phyloP scores from a whole-genome alignment of 37 sponge, comb jelly and placozoan genomes.

The Agelas oroides region DNA sequence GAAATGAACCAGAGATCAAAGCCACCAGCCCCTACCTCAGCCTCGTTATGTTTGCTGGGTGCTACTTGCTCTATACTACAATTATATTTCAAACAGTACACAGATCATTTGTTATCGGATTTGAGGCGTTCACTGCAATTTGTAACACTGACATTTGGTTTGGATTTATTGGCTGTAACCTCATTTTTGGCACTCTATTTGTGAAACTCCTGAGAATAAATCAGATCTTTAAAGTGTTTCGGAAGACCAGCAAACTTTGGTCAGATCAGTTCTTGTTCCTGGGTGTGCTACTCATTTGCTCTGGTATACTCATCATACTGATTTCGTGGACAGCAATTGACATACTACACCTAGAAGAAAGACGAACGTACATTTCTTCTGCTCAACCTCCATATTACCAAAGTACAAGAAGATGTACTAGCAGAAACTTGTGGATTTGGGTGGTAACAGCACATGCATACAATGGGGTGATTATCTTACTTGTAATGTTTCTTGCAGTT shows the following conservation, averaged over 20 bases:
- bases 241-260: conserved; percentile 25
- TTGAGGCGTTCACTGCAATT: background rate
- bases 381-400: background rate
- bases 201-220: conserved; percentile 23
- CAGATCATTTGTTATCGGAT: background rate
- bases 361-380: background rate
- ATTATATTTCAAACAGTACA: background rate
- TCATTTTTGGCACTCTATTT: conserved; percentile 38
- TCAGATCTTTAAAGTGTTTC: conserved; percentile 13
- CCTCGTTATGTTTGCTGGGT: conserved; percentile 41
- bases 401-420: background rate
- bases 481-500: conserved; percentile 31
- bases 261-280: conserved; percentile 18
- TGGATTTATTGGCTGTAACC: conserved; percentile 17
- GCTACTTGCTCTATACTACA: conserved; percentile 31
- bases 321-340: conserved; percentile 28
- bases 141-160: conserved; percentile 29
- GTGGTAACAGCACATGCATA: background rate
- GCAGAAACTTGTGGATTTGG: background rate
- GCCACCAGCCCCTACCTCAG: conserved; percentile 55
- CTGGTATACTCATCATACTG: background rate
- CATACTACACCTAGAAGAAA: background rate
- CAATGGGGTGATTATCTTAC: background rate
- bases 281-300: background rate
- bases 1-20: conserved; percentile 29